Percentiles rank a stretch among this genome's conserved stretches.
phyloP scores from a whole-genome alignment of 2,113 vertebrate genomes.

The Sphyrna mokarran region DNA sequence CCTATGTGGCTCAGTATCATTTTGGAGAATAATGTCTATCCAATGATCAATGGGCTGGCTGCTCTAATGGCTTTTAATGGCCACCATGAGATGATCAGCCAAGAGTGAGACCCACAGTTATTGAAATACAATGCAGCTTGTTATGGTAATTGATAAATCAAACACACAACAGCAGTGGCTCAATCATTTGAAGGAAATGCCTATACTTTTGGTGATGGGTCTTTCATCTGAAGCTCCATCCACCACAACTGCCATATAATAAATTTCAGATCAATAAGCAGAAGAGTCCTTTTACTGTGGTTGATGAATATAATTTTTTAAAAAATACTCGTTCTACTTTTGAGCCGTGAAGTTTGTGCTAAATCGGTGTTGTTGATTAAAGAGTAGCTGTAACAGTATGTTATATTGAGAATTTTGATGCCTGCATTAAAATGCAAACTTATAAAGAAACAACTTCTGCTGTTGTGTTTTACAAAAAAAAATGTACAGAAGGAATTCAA shows the following conservation, averaged over 20 bases:
- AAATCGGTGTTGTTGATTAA: neutral
- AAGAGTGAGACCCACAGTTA: no score
- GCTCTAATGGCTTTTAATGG: neutral
- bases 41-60: neutral
- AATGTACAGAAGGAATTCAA: neutral
- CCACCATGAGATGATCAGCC: neutral
- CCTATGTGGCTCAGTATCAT: neutral
- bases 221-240: neutral
- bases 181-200: neutral
- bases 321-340: neutral
- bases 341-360: neutral
- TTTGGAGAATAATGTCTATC: neutral
- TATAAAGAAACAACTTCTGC: neutral
- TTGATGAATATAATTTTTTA: neutral
- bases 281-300: neutral
- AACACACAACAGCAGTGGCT: neutral
- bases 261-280: neutral
- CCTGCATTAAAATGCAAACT: neutral
- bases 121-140: neutral
- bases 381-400: neutral
- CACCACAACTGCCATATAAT: neutral
- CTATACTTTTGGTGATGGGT: neutral
- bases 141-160: neutral
- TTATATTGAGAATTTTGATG: neutral
- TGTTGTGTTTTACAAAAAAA: neutral